Conservation (phyloP, 2,888 invertebrate species). For the Apoda limacodes region DNA sequence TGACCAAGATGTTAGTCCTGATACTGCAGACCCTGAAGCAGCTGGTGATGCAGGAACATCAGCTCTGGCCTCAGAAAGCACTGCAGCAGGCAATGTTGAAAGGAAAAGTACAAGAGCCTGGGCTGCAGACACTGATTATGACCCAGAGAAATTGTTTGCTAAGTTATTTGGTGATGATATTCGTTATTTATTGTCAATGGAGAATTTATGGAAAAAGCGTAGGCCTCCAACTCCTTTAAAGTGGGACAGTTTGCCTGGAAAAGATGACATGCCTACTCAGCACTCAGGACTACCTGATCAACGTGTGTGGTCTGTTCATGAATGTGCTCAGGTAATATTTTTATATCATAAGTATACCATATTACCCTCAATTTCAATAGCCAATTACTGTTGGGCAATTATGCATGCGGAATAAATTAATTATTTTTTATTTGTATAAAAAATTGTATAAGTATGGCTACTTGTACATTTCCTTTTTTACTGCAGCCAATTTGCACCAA, state of each 20-base stretch:
- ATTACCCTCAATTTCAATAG: too few species aligned
- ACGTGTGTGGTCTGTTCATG: constrained; percentile 81
- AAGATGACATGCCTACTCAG: constrained; percentile 50
- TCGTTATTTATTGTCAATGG: constrained; percentile 93
- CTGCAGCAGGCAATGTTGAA: constrained; percentile 61
- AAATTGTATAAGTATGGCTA: too few species aligned
- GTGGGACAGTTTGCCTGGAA: constrained; percentile 75
- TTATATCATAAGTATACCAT: too few species aligned
- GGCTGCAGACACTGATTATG: constrained; percentile 87
- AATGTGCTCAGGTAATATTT: constrained; percentile 70
- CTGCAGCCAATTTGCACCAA: too few species aligned
- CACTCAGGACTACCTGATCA: constrained; percentile 77
- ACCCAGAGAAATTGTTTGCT: constrained; percentile 86
- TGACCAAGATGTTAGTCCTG: constrained; percentile 97
- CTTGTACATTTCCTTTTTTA: too few species aligned
- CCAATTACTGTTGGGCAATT: too few species aligned
- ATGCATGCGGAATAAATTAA: too few species aligned
- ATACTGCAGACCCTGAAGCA: constrained; percentile 95
- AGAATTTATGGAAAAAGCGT: constrained; percentile 94
- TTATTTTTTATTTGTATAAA: too few species aligned
- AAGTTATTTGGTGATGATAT: constrained; percentile 97
- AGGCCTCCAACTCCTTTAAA: constrained; percentile 84
- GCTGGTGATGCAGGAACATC: constrained; percentile 75
- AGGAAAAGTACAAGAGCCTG: constrained; percentile 85
- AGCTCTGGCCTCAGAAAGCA: constrained; percentile 63